A percentile compares a stretch with the other conserved stretches of the same genome.
Evolutionary conservation across 2,113 vertebrate genomes (phyloP).

Genomic region (Barnardius zonarius): DNA sequence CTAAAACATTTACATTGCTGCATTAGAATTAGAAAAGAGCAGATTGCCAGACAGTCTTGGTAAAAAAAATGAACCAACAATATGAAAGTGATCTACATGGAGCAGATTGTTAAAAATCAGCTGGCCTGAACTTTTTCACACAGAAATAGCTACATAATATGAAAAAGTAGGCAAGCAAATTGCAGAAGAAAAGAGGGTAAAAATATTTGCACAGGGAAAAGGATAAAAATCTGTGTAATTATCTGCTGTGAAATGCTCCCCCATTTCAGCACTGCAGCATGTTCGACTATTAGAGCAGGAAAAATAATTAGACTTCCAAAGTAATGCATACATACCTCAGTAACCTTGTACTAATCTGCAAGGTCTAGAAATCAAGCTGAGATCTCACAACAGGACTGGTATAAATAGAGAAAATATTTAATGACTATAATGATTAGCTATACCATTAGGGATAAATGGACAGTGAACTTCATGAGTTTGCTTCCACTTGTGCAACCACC

Average conservation of each 20-base stretch:
- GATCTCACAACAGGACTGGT: background rate
- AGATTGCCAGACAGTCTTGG: background rate
- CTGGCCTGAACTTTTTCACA: slow-evolving; percentile 11
- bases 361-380: slow-evolving; percentile 42
- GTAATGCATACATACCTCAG: slow-evolving; percentile 11
- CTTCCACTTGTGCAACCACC: background rate
- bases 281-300: background rate
- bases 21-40: slow-evolving; percentile 28
- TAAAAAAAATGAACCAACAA: background rate
- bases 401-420: slow-evolving; percentile 20
- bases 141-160: background rate
- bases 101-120: slow-evolving; percentile 33
- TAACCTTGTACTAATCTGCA: slow-evolving; percentile 21
- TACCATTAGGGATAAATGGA: background rate
- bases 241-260: background rate
- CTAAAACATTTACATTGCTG: background rate
- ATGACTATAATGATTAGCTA: background rate
- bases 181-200: background rate
- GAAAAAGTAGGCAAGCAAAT: background rate
- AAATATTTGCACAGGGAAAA: background rate
- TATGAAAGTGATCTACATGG: background rate
- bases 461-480: background rate
- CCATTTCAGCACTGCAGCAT: background rate
- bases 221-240: background rate
- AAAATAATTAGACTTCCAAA: slow-evolving; percentile 41